phyloP scores from a whole-genome alignment of 2,888 invertebrate species.

The Scaptomyza reducta region DNA sequence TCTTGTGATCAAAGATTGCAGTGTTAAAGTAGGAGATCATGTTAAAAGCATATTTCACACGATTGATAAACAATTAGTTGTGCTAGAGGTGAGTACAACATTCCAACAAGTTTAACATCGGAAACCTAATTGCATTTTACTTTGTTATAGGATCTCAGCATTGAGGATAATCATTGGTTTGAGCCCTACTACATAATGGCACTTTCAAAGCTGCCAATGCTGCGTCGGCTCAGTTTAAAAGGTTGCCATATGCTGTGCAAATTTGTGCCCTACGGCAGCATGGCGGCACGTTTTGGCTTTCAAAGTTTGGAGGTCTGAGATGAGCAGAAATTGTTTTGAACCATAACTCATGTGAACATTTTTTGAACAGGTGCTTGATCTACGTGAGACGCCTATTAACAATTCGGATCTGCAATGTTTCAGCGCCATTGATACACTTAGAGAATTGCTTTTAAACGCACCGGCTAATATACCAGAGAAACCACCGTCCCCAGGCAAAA shows the following conservation, averaged over 20 bases:
- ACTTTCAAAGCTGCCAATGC: slow-evolving; percentile 88
- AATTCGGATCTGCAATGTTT: slow-evolving; percentile 87
- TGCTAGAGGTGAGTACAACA: slow-evolving; percentile 70
- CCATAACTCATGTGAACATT: background rate
- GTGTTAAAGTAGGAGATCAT: slow-evolving; percentile 74
- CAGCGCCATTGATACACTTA: slow-evolving; percentile 85
- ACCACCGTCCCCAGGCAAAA: slow-evolving; percentile 20
- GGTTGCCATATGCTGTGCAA: slow-evolving; percentile 89
- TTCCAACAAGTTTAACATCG: background rate
- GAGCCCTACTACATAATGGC: slow-evolving; percentile 89
- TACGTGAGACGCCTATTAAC: slow-evolving; percentile 86
- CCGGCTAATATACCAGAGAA: slow-evolving; percentile 46
- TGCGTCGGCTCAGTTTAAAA: slow-evolving; percentile 87
- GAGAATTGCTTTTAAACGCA: slow-evolving; percentile 85
- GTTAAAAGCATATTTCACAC: slow-evolving; percentile 81
- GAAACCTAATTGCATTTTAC: slow-evolving; percentile 27
- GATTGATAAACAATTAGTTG: slow-evolving; percentile 79
- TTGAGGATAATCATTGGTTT: slow-evolving; percentile 91
- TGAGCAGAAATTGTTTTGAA: background rate
- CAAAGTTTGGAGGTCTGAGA: slow-evolving; percentile 77
- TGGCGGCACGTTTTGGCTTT: slow-evolving; percentile 90
- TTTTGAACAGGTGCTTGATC: slow-evolving; percentile 85
- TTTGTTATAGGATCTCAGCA: slow-evolving; percentile 87
- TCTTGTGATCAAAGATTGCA: slow-evolving; percentile 84
- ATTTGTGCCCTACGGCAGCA: slow-evolving; percentile 90